Percentiles rank a stretch among this genome's conserved stretches.
phyloP scores from a whole-genome alignment of 2,113 vertebrate species.

The Pachypanchax playfairii region DNA sequence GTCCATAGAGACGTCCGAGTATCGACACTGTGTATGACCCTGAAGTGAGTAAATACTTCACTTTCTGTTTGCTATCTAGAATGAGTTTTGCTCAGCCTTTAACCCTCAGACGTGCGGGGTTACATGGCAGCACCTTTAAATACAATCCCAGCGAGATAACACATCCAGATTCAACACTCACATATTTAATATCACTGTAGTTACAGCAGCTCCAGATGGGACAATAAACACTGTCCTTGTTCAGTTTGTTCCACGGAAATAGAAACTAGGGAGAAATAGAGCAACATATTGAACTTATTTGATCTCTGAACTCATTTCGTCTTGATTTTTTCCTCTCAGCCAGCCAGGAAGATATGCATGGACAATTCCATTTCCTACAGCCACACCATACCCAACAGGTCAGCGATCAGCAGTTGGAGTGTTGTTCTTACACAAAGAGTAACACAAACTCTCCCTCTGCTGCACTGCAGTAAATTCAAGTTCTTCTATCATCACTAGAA shows the following conservation, averaged over 20 bases:
- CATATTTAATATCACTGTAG: not conserved
- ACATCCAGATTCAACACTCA: not conserved
- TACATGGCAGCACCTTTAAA: not conserved
- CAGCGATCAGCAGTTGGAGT: conserved; percentile 1
- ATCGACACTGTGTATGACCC: conserved; percentile 59
- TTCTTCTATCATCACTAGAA: not conserved
- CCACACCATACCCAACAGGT: conserved; percentile 74
- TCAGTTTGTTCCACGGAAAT: not conserved
- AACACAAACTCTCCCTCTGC: too few species aligned
- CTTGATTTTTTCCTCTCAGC: conserved; percentile 46
- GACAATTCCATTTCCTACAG: conserved; percentile 59
- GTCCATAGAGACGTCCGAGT: conserved; percentile 53
- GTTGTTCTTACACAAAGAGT: too few species aligned
- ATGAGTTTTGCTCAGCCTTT: conserved; percentile 23
- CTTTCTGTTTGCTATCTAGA: conserved; percentile 6
- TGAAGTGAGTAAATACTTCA: conserved; percentile 62
- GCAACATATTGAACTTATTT: not conserved
- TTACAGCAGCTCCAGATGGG: not conserved
- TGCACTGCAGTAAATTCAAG: too few species aligned
- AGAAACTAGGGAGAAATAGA: not conserved
- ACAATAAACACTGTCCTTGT: not conserved
- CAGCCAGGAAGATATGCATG: conserved; percentile 65
- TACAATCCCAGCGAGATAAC: not conserved
- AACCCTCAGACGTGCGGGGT: not conserved
- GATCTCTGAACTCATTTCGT: not conserved